phyloP scores from a whole-genome alignment of 2,113 vertebrate species.

The Megaceryle torquata region DNA sequence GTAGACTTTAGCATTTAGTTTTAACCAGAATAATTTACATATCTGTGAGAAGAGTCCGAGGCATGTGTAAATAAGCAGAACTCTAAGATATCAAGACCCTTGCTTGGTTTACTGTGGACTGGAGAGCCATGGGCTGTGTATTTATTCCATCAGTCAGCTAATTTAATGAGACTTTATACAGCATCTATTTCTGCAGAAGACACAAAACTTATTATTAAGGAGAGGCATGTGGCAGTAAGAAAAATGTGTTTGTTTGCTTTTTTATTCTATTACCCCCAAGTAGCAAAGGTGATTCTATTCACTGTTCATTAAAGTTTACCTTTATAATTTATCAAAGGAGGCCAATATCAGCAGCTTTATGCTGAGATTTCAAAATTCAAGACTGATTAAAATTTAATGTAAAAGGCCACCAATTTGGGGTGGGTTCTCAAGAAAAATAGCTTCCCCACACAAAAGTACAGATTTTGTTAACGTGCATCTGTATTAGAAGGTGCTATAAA shows the following conservation, averaged over 20 bases:
- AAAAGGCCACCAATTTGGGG: constrained; percentile 83
- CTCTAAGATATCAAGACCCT: constrained; percentile 79
- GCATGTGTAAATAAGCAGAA: constrained; percentile 97
- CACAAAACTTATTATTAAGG: constrained; percentile 97
- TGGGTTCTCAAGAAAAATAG: constrained; percentile 64
- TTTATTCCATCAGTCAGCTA: constrained; percentile 90
- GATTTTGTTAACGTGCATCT: constrained; percentile 47
- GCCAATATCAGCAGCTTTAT: constrained; percentile 84
- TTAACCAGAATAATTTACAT: constrained; percentile 94
- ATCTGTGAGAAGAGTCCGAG: constrained; percentile 89
- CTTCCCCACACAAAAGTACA: constrained; percentile 17
- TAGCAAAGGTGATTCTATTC: constrained; percentile 93
- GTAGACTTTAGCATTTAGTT: constrained; percentile 98
- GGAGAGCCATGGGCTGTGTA: constrained; percentile 72
- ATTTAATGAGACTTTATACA: constrained; percentile 95
- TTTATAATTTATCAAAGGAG: constrained; percentile 93
- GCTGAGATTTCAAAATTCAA: constrained; percentile 92
- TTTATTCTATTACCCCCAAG: constrained; percentile 91
- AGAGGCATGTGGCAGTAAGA: constrained; percentile 97
- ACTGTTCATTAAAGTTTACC: constrained; percentile 94
- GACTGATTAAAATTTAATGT: constrained; percentile 87
- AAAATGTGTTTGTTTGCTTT: constrained; percentile 94
- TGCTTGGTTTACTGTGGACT: constrained; percentile 77
- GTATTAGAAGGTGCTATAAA: constrained; percentile 35
- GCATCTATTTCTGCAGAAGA: constrained; percentile 91